Base-by-base conservation (phyloP, 2,888 invertebrate species). In the Caenorhabditis drosophilae region DNA sequence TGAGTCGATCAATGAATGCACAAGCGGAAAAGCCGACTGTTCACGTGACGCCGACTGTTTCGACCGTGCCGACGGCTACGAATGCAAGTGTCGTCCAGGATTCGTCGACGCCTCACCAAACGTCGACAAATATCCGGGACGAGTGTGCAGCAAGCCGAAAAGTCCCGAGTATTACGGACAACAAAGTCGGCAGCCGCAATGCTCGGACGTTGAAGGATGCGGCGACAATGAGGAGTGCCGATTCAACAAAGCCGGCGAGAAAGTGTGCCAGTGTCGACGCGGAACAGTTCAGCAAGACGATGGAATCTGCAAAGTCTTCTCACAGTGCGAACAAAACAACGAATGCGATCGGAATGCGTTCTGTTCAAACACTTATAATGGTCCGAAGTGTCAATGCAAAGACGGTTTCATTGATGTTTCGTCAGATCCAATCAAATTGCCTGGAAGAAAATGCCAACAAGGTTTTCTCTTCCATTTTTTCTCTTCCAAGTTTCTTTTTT, bases 11-110 rank as follows among this genome's bases (percentile, higher is more conserved):
- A 80, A 81, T 55, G 81, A 81, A 49, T 81, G 81, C 38, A 57
- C 72, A 12, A 70, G 59, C 18, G 73, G 75, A 23, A 56, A 64
- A 85, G 91, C 93, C 81, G 93, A 93, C 82, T 94, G 94, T 77
- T 92, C 92, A 0, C 88, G 89, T 56, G 89, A 92, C 79, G 90
- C 93, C 0, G 89, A 90, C 42, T 94, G 94, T 83, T 91, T 93
- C 84, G 94, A 94, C 84, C 85, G 92, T 9, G 89, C 90, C 3
- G 93, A 93, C 9, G 91, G 92, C 0, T 94, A 92, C 84, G 92
- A 92, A 0, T 94, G 94, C 84, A 91, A 91, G 59, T 94, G 94
- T 81, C 88, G 89, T 51, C 91, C 92, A 83, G 92, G 90, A 4
- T 90, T 87, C 84, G 88, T 89, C 0, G 91, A 91, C 84, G 77